These are phyloP conservation scores for Lineus longissimus DNA, from an alignment of 1,140 invertebrate species.

Conservation along the genomic window DNA sequence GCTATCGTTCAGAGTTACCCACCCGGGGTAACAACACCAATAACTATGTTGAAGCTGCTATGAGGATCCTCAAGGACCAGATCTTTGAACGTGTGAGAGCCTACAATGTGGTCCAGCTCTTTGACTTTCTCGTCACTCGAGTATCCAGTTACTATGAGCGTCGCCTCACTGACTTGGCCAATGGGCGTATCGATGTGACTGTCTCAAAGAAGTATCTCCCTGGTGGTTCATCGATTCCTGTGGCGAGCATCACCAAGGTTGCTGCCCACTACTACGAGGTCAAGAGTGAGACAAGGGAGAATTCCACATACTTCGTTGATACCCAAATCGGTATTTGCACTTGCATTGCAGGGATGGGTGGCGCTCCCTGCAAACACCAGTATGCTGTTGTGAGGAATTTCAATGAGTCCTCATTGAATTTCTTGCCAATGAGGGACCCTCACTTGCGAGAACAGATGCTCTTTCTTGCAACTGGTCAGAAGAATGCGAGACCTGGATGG, in stretches of 20 bases:
- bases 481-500: background rate
- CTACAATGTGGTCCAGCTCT: background rate
- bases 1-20: background rate
- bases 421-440: too few species aligned
- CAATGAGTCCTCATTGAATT: too few species aligned
- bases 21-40: too few species aligned
- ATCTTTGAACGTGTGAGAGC: background rate
- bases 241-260: background rate
- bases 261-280: background rate
- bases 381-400: too few species aligned
- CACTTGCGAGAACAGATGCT: background rate
- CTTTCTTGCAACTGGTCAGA: background rate
- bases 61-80: conserved; percentile 1
- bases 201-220: background rate
- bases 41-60: too few species aligned
- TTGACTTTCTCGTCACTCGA: background rate
- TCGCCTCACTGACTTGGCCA: background rate
- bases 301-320: background rate
- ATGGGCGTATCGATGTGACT: background rate
- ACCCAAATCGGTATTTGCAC: background rate
- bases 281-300: background rate
- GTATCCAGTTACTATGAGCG: background rate
- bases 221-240: background rate
- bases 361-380: background rate
- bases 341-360: background rate